Base-by-base conservation (phyloP, 2,113 vertebrate species). In the Eonycteris spelaea region DNA sequence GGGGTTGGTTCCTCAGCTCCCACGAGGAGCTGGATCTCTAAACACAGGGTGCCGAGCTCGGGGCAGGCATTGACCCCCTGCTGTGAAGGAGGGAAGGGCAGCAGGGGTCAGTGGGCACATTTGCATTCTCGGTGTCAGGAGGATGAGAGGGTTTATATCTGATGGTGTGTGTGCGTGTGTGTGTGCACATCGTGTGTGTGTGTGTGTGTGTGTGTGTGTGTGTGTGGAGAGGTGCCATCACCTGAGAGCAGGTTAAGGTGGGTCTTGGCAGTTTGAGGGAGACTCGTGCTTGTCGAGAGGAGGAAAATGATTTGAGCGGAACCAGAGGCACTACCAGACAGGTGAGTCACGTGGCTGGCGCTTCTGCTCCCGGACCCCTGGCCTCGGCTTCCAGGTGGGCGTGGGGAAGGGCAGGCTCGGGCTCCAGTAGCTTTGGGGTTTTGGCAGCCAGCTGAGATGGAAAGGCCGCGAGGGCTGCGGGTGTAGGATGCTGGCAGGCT, bases 61-160 rank as follows among this genome's bases (percentile, higher is more conserved):
- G 57, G 35, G 67, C 73, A 22, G 5, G 9, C 10, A 2, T 1
- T 0, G 45, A 7, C 6, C 9, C 9, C 55, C 48, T 67, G 0
- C 48, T 16, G 59, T 71, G 8, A 4, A 38, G 33, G 33, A 48
- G 57, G n/a, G 30, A 38, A 38, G 28, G 40, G 38, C 7, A 3
- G 24, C 3, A 6, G n/a, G 28, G 53, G 61, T 55, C 57, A 61
- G 22, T 2, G 10, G 22, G 28, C 28, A 59, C 15, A 2, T 33
- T 68, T 70, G 8, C 22, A 5, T 55, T 48, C 53, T 6, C 45
- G 59, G 21, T 6, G 40, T 40, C 40, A 40, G 40, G 40, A 40
- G 40, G 40, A 40, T 40, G 40, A 40, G 40, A 40, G 40, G 40
- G 40, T 40, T 40, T 40, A 40, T 40, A 40, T 40, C 40, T 40